Evolutionary conservation across 2,797 vertebrate genomes (phyloP), one percentile per base, ranked within the genome.

Genomic region (Gymnothorax javanicus): DNA sequence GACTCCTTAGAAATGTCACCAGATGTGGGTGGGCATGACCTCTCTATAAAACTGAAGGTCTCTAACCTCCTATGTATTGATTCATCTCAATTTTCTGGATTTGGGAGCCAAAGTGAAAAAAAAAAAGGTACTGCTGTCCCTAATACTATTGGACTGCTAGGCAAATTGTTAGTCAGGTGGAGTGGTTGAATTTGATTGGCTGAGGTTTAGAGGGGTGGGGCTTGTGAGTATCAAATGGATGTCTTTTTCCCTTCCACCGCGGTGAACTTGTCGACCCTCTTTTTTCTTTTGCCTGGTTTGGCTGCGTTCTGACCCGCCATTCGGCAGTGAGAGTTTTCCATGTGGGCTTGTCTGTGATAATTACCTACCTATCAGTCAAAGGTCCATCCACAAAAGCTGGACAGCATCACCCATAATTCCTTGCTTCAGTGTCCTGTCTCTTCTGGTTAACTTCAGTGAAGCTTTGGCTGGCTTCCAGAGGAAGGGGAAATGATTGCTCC

Each of bases 371-470:
- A 87, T 91, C 90, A 88, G 71, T 90, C 89, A 85, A 87, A 62
- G 69, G 52, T 43, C 82, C 82, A 43, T 64, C 20, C 52, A 81
- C 64, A 69, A 2, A 82, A 23, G 27, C 82, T 83, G 81, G 25
- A n/a, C 84, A 83, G 81, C n/a, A 58, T 84, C 83, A 20, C 54
- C 56, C 75, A 59, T n/a, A 64, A 75, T 82, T 69, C 87, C 64
- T 5, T 81, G 1, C 71, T 89, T 89, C 91, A 92, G 89, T 84
- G 84, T 86, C 86, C 91, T 87, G 90, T 87, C 84, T 83, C 90
- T 90, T 91, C 89, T 94, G 91, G 94, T 96, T 93, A 94, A 85
- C 82, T 83, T 86, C 90, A 95, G 91, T 93, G 92, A 87, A 88
- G 90, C 79, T 12, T 88, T 95, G 94, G 95, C 92, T 0, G 0